These are phyloP conservation scores for Nomia melanderi DNA, from an alignment of 1,140 invertebrate genomes.

Conservation along the genomic window DNA sequence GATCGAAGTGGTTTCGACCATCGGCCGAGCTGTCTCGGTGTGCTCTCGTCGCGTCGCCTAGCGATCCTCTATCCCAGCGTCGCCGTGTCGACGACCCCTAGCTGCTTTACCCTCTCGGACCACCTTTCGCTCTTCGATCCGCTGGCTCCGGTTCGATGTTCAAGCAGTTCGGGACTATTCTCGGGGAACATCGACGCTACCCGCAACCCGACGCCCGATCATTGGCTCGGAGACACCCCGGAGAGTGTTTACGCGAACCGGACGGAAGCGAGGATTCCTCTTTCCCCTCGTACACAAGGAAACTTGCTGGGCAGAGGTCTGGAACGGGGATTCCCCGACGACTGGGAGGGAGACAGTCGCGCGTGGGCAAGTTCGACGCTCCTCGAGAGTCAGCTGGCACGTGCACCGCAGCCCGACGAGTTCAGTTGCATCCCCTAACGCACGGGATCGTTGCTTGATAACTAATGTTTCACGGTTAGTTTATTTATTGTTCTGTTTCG, in stretches of 20 bases:
- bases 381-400: slow-evolving; percentile 44
- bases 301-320: not conserved
- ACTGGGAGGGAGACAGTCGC: slow-evolving; percentile 11
- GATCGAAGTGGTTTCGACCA: slow-evolving; percentile 54
- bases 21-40: slow-evolving; percentile 25
- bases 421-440: slow-evolving; percentile 20
- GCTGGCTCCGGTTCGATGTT: too few species aligned
- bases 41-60: not conserved
- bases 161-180: not conserved
- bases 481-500: not conserved
- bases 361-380: slow-evolving; percentile 46
- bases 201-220: not conserved
- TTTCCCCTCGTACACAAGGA: too few species aligned
- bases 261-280: not conserved
- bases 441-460: not conserved
- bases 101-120: not conserved
- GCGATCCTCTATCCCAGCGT: slow-evolving; percentile 18
- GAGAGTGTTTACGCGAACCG: not conserved
- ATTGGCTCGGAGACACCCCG: not conserved
- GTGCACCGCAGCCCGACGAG: slow-evolving; percentile 39
- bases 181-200: not conserved
- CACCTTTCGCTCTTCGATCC: too few species aligned
- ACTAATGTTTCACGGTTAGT: too few species aligned
- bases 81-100: slow-evolving; percentile 56
- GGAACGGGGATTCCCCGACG: slow-evolving; percentile 4